A percentile compares a stretch with the other conserved stretches of the same genome.
Evolutionary conservation across 2,888 invertebrate species (phyloP).

Genomic region (Ophioninae sp.): DNA sequence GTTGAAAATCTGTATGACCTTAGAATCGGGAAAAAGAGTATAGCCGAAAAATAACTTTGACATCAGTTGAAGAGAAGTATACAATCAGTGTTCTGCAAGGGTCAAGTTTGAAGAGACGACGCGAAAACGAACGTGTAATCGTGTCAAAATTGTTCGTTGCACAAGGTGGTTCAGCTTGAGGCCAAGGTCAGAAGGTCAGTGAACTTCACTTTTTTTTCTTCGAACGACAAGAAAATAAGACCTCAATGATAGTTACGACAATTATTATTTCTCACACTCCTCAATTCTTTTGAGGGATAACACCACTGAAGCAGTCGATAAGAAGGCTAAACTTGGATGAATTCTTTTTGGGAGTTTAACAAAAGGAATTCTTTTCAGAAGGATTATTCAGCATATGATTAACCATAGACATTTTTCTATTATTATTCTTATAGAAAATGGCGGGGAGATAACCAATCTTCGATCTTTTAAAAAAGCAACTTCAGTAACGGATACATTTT

Average conservation of each 20-base stretch:
- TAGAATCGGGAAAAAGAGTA: constrained; percentile 8
- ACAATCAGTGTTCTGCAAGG: not conserved
- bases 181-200: constrained; percentile 11
- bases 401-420: too few species aligned
- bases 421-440: too few species aligned
- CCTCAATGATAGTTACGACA: not conserved
- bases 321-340: too few species aligned
- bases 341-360: too few species aligned
- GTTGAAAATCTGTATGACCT: constrained; percentile 22
- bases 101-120: constrained; percentile 24
- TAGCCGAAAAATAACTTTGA: not conserved
- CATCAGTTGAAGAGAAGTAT: not conserved
- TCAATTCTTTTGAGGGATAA: too few species aligned
- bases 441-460: too few species aligned
- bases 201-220: constrained; percentile 22
- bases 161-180: not conserved
- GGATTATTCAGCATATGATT: too few species aligned
- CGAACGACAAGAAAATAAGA: not conserved
- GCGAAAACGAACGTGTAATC: not conserved
- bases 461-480: too few species aligned
- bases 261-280: not conserved
- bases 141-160: not conserved
- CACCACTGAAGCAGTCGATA: not conserved
- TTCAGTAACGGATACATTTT: too few species aligned
- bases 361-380: too few species aligned